phyloP scores from a whole-genome alignment of 2,888 invertebrate species.

The Troides helena region DNA sequence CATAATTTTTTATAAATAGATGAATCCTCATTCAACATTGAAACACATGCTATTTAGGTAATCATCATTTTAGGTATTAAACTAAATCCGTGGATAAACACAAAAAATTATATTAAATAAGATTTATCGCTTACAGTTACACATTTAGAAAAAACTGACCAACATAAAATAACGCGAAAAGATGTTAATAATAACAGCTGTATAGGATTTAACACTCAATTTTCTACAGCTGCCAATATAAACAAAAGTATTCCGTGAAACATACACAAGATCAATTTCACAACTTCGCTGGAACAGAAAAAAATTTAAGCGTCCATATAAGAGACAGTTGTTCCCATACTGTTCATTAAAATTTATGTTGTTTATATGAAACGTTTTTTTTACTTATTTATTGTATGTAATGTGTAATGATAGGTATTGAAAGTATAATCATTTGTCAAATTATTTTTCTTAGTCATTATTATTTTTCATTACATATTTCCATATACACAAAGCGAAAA shows the following conservation, averaged over 20 bases:
- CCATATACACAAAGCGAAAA: no score
- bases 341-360: slow-evolving; percentile 1
- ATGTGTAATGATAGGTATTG: background rate
- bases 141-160: background rate
- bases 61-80: no score
- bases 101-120: no score
- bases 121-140: background rate
- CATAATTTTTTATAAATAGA: no score
- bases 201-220: background rate
- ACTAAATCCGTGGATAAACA: no score
- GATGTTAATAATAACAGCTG: slow-evolving; percentile 24
- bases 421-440: no score
- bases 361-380: background rate
- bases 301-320: slow-evolving; percentile 9
- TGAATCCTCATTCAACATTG: no score
- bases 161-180: background rate
- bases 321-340: slow-evolving; percentile 23
- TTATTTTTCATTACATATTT: no score
- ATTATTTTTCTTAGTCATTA: no score
- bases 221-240: slow-evolving; percentile 22
- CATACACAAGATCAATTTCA: slow-evolving; percentile 20
- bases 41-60: no score
- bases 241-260: slow-evolving; percentile 29
- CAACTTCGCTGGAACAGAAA: slow-evolving; percentile 15
- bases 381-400: background rate